Evolutionary conservation across 92 coral and sea anemone genomes (phyloP), one percentile per base, ranked within the genome.

Genomic region (Isaurus tuberculatus): DNA sequence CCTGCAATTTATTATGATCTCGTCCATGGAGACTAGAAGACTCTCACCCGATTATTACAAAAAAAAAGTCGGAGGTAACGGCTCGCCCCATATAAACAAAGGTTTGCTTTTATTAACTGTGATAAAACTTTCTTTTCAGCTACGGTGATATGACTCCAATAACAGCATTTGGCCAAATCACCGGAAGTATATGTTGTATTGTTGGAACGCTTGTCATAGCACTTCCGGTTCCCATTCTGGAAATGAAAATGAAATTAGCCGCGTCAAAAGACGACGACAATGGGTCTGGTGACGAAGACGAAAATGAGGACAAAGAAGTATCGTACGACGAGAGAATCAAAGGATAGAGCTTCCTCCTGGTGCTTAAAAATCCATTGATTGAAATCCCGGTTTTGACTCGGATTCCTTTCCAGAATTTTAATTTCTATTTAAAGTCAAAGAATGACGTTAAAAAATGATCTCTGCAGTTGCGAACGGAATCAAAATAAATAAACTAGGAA

Each of bases 81-180:
- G 8, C 42, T 36, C 42, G 42, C 42, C n/a, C n/a, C n/a, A n/a
- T 8, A n/a, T 25, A 15, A 58, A 25, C 11, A 9, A 14, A 23
- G 6, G 2, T 19, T 23, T 5, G 20, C n/a, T 20, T 58, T 1
- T 25, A 3, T 8, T 25, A n/a, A 23, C 5, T 26, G 19, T 14
- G 23, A 9, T 20, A 9, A 61, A 58, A 23, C 13, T 61, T 26
- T 28, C 5, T n/a, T 57, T 75, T 57, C 69, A 93, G 98, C 19
- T 93, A 93, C 22, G 98, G 98, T 13, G 98, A 93, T 72, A 93
- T 93, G 98, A 91, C 93, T 2, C 98, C 98, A 0, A 94, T 91
- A 64, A 93, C 98, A 8, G 86, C 94, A 17, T 29, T 93, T 44
- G 98, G 98, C 8, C 98, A 91, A 85, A 30, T 93, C 55, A 93